Evolutionary conservation across 2,888 invertebrate species (phyloP), one percentile per base, ranked within the genome.

Genomic region (Campoplex capitator): DNA sequence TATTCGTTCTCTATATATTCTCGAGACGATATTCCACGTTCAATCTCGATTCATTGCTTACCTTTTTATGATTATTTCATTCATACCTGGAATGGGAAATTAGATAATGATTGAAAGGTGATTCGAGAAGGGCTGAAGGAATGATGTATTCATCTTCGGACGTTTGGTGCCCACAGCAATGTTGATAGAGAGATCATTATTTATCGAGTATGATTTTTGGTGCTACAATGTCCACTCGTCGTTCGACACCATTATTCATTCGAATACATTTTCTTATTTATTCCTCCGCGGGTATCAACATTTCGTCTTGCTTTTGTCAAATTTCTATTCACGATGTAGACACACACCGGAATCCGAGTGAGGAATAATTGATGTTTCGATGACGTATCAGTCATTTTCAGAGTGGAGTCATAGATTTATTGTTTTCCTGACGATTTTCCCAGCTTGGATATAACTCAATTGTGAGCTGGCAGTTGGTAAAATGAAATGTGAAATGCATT

Each of bases 371-470:
- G 32, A 51, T 38, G 67, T 45, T 74, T 56, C 35, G 28, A 74
- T 74, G 62, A 75, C 28, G 58, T 74, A 74, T 79, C 11, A 62
- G 16, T 62, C 70, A 51, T 75, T 80, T 75, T 58, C 23, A 62
- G 65, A 16, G 65, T 62, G 16, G 35, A 77, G 77, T 11, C 38
- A 67, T 42, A 45, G 65, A 78, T n/a, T 65, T 28, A 56, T 71
- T 70, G 32, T 45, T 78, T 80, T 81, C 56, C 71, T 56, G 74
- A 71, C 35, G 75, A 75, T 79, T 75, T 79, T 81, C 45, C 4
- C 28, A 32, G 9, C 16, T 2, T 2, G 38, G 56, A 82, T 78
- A 82, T 78, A 58, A 75, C 79, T 83, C 79, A 83, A 83, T 83
- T 28, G 65, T 75, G 65, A 71, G 65, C 28, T 75, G 23, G 48